phyloP scores from a whole-genome alignment of 2,113 vertebrate species.

The Thryonomys swinderianus region DNA sequence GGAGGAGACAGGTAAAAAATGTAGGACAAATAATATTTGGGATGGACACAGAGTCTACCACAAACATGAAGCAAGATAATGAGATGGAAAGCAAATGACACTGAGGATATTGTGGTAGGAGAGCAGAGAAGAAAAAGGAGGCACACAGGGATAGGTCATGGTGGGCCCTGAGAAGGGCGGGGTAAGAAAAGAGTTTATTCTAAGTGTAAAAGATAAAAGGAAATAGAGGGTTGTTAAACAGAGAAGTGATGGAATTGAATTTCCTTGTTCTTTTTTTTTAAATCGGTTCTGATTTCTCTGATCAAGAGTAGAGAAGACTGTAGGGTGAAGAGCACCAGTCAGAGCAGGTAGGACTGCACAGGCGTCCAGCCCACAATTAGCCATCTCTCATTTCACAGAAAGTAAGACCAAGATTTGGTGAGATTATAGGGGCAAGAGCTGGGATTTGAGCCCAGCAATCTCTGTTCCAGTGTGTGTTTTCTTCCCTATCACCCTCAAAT shows the following conservation, averaged over 20 bases:
- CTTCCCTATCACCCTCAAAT: too few relatives aligned
- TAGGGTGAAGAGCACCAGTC: background rate
- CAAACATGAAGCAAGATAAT: constrained; percentile 9
- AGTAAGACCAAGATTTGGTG: background rate
- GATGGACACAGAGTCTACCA: background rate
- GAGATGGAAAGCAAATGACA: background rate
- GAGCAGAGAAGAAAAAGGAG: background rate
- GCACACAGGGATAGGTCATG: background rate
- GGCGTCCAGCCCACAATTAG: background rate
- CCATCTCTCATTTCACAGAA: background rate
- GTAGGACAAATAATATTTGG: background rate
- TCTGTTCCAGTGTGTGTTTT: too few relatives aligned
- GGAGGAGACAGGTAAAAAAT: background rate
- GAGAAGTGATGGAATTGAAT: background rate
- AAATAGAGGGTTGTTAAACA: background rate
- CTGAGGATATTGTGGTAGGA: background rate
- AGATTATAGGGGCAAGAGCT: background rate
- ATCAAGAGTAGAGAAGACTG: background rate
- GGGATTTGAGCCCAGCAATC: background rate
- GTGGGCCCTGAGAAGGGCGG: background rate
- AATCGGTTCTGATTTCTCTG: background rate
- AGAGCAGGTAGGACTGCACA: background rate
- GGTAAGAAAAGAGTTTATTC: background rate
- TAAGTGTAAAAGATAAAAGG: background rate
- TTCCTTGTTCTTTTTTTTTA: background rate